phyloP scores from a whole-genome alignment of 2,888 invertebrate genomes.

The Drosophila mimetica region DNA sequence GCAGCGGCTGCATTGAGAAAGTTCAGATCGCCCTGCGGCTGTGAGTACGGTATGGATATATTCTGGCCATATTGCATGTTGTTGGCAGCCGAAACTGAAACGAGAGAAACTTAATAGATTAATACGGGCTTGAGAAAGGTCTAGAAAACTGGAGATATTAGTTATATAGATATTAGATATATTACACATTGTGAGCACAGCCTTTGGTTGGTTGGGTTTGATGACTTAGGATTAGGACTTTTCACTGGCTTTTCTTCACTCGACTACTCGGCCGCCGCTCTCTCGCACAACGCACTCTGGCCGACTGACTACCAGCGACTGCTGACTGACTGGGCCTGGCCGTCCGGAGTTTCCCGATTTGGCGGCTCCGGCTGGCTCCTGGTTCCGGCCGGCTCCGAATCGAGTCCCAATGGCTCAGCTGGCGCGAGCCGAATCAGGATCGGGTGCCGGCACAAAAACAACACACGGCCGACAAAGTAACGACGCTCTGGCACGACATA shows the following conservation, averaged over 20 bases:
- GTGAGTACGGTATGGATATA: slow-evolving; percentile 84
- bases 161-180: too few species aligned
- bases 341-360: slow-evolving; percentile 25
- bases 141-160: too few species aligned
- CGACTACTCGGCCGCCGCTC: slow-evolving; percentile 45
- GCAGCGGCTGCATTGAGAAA: slow-evolving; percentile 84
- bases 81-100: slow-evolving; percentile 83
- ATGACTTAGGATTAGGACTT: slow-evolving; percentile 18
- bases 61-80: slow-evolving; percentile 85
- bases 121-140: not conserved
- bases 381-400: slow-evolving; percentile 32
- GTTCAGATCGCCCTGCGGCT: slow-evolving; percentile 84
- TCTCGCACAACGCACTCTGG: slow-evolving; percentile 61
- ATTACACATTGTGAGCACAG: slow-evolving; percentile 66
- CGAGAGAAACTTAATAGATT: slow-evolving; percentile 8
- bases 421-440: slow-evolving; percentile 59
- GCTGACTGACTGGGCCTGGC: slow-evolving; percentile 41
- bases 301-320: slow-evolving; percentile 75
- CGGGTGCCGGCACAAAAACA: slow-evolving; percentile 69
- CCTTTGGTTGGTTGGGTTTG: slow-evolving; percentile 42
- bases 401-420: slow-evolving; percentile 35
- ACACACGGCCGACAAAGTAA: slow-evolving; percentile 44
- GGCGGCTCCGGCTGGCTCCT: slow-evolving; percentile 26
- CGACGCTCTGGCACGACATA: slow-evolving; percentile 45
- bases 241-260: not conserved